Percentiles rank a stretch among this genome's conserved stretches.
phyloP scores from a whole-genome alignment of 2,113 vertebrate genomes.

The Gadus chalcogrammus region DNA sequence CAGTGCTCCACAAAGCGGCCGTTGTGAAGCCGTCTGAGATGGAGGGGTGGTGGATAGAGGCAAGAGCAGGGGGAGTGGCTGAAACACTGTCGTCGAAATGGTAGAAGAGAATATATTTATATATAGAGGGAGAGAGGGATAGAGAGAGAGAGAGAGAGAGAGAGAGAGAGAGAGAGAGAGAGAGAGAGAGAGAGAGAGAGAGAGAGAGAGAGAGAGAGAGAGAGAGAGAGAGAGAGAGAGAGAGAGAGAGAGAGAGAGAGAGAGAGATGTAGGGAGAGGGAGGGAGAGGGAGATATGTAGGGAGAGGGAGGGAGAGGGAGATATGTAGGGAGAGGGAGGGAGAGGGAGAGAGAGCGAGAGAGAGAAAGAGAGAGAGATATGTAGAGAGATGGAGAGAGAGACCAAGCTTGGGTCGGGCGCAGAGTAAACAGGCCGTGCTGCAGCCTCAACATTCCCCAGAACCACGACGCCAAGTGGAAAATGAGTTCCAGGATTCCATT shows the following conservation, averaged over 20 bases:
- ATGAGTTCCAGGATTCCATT: slow-evolving; percentile 52
- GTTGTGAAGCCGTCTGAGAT: slow-evolving; percentile 33
- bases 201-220: too few relatives aligned
- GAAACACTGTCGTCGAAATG: too few relatives aligned
- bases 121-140: too few relatives aligned
- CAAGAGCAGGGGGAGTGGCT: too few relatives aligned
- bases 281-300: too few relatives aligned
- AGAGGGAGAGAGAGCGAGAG: neutral
- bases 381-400: slow-evolving; percentile 7
- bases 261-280: too few relatives aligned
- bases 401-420: slow-evolving; percentile 1
- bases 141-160: slow-evolving; percentile 26
- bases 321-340: too few relatives aligned
- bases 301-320: slow-evolving; percentile 25
- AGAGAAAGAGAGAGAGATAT: slow-evolving; percentile 24
- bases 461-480: slow-evolving; percentile 42
- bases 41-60: neutral
- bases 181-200: slow-evolving; percentile 3
- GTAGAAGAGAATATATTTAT: too few relatives aligned
- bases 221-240: slow-evolving; percentile 26
- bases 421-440: slow-evolving; percentile 42
- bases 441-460: slow-evolving; percentile 36
- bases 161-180: neutral
- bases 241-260: slow-evolving; percentile 8
- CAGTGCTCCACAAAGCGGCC: slow-evolving; percentile 39